Evolutionary conservation across 2,113 vertebrate genomes (phyloP).

Genomic region (Amphilophus citrinellus): DNA sequence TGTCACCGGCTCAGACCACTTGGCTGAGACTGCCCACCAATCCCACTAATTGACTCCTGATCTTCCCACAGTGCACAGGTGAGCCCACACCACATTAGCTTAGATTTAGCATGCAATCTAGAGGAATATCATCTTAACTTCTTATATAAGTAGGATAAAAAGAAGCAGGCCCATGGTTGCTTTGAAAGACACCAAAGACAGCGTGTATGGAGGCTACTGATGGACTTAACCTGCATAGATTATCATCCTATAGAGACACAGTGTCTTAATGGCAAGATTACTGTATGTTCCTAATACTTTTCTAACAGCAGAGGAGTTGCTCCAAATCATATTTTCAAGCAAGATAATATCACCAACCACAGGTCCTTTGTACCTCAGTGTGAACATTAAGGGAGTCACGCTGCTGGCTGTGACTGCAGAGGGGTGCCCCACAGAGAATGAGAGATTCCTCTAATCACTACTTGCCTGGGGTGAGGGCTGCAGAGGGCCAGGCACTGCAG

Average conservation of each 20-base stretch:
- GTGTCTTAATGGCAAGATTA: not conserved
- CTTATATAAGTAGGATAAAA: not conserved
- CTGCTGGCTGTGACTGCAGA: constrained; percentile 52
- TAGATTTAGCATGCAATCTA: constrained; percentile 56
- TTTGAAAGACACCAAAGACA: constrained; percentile 10
- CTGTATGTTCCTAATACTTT: not conserved
- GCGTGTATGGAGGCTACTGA: not conserved
- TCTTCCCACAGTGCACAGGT: constrained; percentile 63
- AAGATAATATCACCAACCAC: constrained; percentile 37
- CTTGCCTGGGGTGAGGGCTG: constrained; percentile 38
- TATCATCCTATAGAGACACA: not conserved
- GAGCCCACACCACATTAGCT: constrained; percentile 63
- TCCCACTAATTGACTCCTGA: constrained; percentile 79
- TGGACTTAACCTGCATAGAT: constrained; percentile 5
- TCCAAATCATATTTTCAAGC: constrained; percentile 22
- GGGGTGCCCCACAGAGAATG: constrained; percentile 45
- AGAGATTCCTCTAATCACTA: constrained; percentile 63
- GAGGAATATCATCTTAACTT: constrained; percentile 44
- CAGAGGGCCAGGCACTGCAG: constrained; percentile 39
- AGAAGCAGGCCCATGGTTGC: not conserved
- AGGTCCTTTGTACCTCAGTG: constrained; percentile 32
- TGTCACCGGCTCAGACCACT: constrained; percentile 53
- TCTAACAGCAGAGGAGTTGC: not conserved
- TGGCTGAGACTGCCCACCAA: constrained; percentile 68
- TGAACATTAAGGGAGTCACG: constrained; percentile 51